Evolutionary conservation across 2,113 vertebrate genomes (phyloP).

Genomic region (Oophaga pumilio): DNA sequence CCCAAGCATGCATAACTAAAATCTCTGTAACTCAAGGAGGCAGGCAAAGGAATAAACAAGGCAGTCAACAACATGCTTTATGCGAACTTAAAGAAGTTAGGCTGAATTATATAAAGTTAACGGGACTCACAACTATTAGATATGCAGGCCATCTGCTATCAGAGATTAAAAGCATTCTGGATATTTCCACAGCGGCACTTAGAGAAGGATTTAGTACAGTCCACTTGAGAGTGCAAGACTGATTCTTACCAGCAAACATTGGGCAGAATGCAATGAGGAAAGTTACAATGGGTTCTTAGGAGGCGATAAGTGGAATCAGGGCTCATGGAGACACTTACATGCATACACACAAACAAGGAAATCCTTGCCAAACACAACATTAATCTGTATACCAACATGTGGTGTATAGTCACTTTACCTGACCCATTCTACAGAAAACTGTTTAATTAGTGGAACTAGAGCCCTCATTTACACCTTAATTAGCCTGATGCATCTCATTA

Average conservation of each 20-base stretch:
- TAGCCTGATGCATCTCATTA: slow-evolving; percentile 55
- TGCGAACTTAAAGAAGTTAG: not conserved
- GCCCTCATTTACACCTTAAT: slow-evolving; percentile 55
- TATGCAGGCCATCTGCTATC: slow-evolving; percentile 44
- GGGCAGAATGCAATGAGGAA: slow-evolving; percentile 18
- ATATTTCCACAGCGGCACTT: slow-evolving; percentile 42
- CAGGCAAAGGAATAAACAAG: not conserved
- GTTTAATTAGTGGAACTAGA: slow-evolving; percentile 49
- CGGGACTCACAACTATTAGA: not conserved
- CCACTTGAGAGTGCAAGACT: slow-evolving; percentile 19
- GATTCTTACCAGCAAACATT: slow-evolving; percentile 16
- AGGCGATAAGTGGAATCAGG: not conserved
- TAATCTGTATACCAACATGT: slow-evolving; percentile 35
- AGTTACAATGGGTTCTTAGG: not conserved
- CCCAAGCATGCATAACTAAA: not conserved
- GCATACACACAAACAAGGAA: slow-evolving; percentile 22
- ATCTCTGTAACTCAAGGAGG: not conserved
- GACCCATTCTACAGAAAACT: slow-evolving; percentile 9
- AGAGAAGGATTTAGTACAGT: slow-evolving; percentile 30
- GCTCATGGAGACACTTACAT: not conserved
- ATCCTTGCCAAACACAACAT: slow-evolving; percentile 26
- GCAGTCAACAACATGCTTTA: not conserved
- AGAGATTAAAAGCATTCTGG: slow-evolving; percentile 25
- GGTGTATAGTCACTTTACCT: slow-evolving; percentile 34
- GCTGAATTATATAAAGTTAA: not conserved